Percentiles rank a stretch among this genome's conserved stretches.
phyloP scores from a whole-genome alignment of 1,140 invertebrate genomes.

The Aphelinus certus region DNA sequence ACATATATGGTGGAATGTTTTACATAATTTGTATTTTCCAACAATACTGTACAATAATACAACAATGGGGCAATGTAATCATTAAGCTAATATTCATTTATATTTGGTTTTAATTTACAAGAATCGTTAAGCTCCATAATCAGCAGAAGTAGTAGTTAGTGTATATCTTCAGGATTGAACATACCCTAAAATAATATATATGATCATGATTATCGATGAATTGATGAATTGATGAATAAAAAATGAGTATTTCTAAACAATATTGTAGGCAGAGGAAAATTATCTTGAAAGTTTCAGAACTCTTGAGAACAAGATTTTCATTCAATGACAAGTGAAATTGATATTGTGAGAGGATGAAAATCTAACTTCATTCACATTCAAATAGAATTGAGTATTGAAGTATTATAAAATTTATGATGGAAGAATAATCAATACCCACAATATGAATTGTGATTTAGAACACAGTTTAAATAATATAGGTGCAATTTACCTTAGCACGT shows the following conservation, averaged over 20 bases:
- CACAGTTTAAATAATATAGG: slow-evolving; percentile 20
- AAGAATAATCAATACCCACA: no score
- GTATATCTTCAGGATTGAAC: slow-evolving; percentile 86
- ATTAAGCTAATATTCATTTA: slow-evolving; percentile 38
- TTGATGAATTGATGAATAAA: no score
- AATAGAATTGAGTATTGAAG: background rate
- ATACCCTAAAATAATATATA: slow-evolving; percentile 74
- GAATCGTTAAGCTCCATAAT: slow-evolving; percentile 21
- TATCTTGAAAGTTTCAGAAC: no score
- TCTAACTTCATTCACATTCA: no score
- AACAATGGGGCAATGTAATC: slow-evolving; percentile 29
- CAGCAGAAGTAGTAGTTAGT: slow-evolving; percentile 48
- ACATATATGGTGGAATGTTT: slow-evolving; percentile 37
- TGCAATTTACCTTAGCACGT: slow-evolving; percentile 81
- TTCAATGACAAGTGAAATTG: no score
- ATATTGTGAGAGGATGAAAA: slow-evolving; percentile 18
- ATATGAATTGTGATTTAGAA: background rate
- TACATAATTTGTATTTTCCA: slow-evolving; percentile 30
- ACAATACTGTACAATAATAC: slow-evolving; percentile 40
- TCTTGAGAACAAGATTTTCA: no score
- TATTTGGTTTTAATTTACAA: slow-evolving; percentile 26
- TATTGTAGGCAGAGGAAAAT: no score
- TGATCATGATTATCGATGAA: no score
- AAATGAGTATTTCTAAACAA: no score
- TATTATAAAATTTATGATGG: background rate